Conservation (phyloP, 2,113 vertebrate genomes). For the Narcine bancroftii region DNA sequence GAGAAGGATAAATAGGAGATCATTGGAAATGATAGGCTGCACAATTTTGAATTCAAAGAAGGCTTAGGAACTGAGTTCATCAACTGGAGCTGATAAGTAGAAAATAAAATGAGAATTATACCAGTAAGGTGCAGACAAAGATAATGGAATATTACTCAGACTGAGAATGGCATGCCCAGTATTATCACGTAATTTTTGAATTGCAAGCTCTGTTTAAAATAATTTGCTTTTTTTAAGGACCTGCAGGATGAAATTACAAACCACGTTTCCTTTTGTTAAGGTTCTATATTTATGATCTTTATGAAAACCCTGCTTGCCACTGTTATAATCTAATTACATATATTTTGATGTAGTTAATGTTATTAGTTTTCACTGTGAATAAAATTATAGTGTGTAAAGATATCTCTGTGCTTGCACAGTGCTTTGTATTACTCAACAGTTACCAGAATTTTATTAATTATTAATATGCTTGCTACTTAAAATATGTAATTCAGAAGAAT, state of each 20-base stretch:
- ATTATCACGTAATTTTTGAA: neutral
- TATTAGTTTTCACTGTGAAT: constrained; percentile 11
- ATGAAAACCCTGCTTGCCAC: neutral
- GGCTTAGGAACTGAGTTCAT: neutral
- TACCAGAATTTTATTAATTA: constrained; percentile 22
- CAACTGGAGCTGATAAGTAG: neutral
- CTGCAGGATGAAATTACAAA: neutral
- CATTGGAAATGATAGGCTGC: too few species aligned
- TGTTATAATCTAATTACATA: neutral
- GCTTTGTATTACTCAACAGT: neutral
- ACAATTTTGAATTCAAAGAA: neutral
- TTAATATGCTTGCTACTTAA: constrained; percentile 16
- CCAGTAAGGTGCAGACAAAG: neutral
- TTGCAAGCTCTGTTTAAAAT: neutral
- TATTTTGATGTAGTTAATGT: neutral
- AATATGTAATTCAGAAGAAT: neutral
- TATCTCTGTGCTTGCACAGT: constrained; percentile 15
- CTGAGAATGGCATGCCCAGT: neutral
- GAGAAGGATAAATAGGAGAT: neutral
- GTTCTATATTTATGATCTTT: neutral
- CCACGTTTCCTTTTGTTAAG: neutral
- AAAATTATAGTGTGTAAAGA: constrained; percentile 12
- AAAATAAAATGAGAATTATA: neutral
- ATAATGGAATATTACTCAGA: neutral
- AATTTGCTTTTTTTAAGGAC: neutral